Base-by-base conservation (phyloP, 2,888 invertebrate genomes). In the Octonoba sinensis region DNA sequence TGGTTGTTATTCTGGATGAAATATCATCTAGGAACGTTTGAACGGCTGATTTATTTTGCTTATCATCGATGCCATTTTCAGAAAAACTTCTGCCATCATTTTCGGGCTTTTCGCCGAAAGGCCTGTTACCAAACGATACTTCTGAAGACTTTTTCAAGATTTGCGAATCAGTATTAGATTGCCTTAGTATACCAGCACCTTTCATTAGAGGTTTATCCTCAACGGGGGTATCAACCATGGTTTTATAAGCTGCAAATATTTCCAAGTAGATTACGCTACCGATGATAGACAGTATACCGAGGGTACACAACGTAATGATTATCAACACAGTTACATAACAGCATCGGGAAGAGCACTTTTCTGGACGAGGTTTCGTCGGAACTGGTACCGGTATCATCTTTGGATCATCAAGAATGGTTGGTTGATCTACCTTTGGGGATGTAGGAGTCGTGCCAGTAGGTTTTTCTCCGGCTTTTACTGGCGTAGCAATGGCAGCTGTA, bases 261-360 rank as follows among this genome's bases (percentile, higher is more conserved):
- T 81, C 79, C 56, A 73, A 47, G n/a, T 73, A 81, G 15, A 81
- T 27, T 16, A 81, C 69, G 0, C 69, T 73, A 4, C 54, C 73
- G 49, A 81, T 73, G 1, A 64, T 54, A 6, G 69, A 20, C 11
- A 81, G 15, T 8, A 81, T 46, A 8, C 73, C 73, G 6, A 81
- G 20, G 15, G 64, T 56, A 56, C 66, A 60, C 16, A 81, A 8
- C 3, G 56, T 20, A 12, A 73, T 73, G 13, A 62, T 22, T 12
- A 73, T 3, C 46, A 59, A 27, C 8, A 60, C 24, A 11, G 49
- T 46, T 3, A 67, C 18, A 27, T 81, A 69, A n/a, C 73, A 81
- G 22, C 67, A 69, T 20, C 79, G 74, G n/a, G 72, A 56, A 8
- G 72, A 67, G 15, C 16, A 18, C 20, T 59, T 72, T 20, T 51